Base-by-base conservation (phyloP, 2,113 vertebrate species). In the Aptenodytes forsteri region DNA sequence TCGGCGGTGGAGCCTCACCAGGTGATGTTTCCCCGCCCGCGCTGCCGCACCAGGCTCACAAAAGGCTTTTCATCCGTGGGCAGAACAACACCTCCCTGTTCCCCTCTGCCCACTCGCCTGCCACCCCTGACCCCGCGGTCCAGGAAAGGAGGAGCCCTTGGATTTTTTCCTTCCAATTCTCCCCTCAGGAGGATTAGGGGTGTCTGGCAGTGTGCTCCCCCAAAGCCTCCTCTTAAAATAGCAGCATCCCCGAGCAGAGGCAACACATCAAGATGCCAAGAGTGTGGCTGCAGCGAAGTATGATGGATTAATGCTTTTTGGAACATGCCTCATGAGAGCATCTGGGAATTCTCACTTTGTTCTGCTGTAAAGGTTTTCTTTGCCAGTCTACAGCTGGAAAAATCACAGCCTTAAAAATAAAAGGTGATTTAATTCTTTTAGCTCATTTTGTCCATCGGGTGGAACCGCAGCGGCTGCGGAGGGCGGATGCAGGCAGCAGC, bases 81-180 rank as follows among this genome's bases (percentile, higher is more conserved):
- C 44, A 64, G 85, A 32, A 42, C n/a, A 71, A 6, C 1, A 0
- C 30, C 23, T 18, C 1, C 5, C 64, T 61, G 65, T 30, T 71
- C 30, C 46, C 26, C 29, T 61, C 58, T 3, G 1, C 69, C 89
- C 2, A 4, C 89, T 16, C 18, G 6, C 81, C 71, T 23, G 9
- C n/a, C 80, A 18, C 42, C 26, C 16, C 50, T 26, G n/a, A 4
- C 25, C 27, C 59, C 0, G 0, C 32, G 1, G 25, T 4, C 70
- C 30, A 42, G 58, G 82, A 16, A 50, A 64, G 52, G 61, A 59
- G 69, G 5, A 1, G 20, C 27, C 40, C 34, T 7, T 15, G 2
- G 38, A 3, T 3, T 9, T 50, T 61, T 65, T 17, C 75, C 47
- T 55, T 50, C 30, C 23, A 4, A 15, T 19, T 27, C 56, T 71